These are phyloP conservation scores for Agrilus planipennis DNA, from an alignment of 1,140 invertebrate species.

Conservation along the genomic window DNA sequence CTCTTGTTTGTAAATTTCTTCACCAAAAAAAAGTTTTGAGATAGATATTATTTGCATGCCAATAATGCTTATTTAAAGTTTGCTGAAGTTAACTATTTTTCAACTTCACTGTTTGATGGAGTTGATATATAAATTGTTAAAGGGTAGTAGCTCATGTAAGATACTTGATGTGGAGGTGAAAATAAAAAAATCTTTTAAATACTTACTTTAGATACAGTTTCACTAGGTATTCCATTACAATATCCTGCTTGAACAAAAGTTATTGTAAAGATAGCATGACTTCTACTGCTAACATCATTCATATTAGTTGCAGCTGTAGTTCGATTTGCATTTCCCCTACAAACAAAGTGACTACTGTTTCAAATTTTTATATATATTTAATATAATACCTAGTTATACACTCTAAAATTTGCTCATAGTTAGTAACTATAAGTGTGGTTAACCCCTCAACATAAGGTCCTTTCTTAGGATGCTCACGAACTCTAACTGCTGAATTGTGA, in stretches of 20 bases:
- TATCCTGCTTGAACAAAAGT: conserved; percentile 78
- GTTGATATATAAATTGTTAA: too few relatives aligned
- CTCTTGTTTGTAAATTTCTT: not conserved
- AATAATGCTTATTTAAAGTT: not conserved
- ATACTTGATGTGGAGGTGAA: not conserved
- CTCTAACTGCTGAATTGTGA: conserved; percentile 57
- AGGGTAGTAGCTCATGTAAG: not conserved
- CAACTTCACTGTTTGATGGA: not conserved
- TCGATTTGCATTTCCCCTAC: conserved; percentile 65
- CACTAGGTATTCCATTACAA: conserved; percentile 70
- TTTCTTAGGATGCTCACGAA: conserved; percentile 81
- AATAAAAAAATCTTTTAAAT: conserved; percentile 3
- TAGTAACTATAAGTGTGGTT: conserved; percentile 73
- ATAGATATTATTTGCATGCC: too few relatives aligned
- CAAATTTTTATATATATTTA: not conserved
- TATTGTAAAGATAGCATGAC: conserved; percentile 93
- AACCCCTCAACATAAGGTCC: conserved; percentile 92
- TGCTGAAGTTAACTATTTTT: not conserved
- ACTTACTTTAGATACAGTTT: conserved; percentile 69
- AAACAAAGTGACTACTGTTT: conserved; percentile 8
- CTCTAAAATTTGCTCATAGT: conserved; percentile 74
- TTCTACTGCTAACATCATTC: conserved; percentile 80
- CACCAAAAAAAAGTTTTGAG: not conserved
- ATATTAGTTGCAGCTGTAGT: conserved; percentile 76
- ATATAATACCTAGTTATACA: conserved; percentile 26